These are phyloP conservation scores for Drosophila prosaltans DNA, from an alignment of 1,140 invertebrate species.

Conservation along the genomic window DNA sequence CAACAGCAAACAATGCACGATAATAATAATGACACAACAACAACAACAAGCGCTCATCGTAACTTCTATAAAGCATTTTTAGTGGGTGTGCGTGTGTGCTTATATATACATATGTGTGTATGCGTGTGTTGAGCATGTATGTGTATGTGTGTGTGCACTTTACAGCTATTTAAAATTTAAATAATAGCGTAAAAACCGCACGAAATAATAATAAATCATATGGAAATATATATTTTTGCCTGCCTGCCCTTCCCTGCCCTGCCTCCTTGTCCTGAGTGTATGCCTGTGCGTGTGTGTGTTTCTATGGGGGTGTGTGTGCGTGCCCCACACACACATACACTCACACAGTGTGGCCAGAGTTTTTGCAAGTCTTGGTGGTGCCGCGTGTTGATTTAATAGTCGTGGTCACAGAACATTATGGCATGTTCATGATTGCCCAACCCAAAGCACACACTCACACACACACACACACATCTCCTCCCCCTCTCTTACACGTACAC, in stretches of 20 bases:
- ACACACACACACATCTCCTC: constrained; percentile 16
- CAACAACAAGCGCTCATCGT: constrained; percentile 31
- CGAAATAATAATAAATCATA: constrained; percentile 81
- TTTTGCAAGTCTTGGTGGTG: constrained; percentile 46
- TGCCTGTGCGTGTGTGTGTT: constrained; percentile 23
- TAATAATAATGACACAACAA: constrained; percentile 73
- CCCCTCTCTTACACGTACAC: background rate
- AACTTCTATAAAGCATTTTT: constrained; percentile 61
- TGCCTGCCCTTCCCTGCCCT: constrained; percentile 3
- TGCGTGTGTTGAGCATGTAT: constrained; percentile 25
- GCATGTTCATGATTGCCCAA: constrained; percentile 77
- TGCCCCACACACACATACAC: constrained; percentile 12
- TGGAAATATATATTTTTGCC: constrained; percentile 64
- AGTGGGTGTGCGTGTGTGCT: constrained; percentile 42
- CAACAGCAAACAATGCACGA: constrained; percentile 66
- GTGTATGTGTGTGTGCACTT: constrained; percentile 50
- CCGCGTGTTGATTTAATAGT: constrained; percentile 79
- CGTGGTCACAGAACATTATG: constrained; percentile 76
- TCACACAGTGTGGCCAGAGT: constrained; percentile 46
- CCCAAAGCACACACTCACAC: constrained; percentile 49
- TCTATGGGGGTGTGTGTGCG: constrained; percentile 9
- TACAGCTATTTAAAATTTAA: constrained; percentile 81
- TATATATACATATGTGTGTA: constrained; percentile 3
- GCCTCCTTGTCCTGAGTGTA: no score
- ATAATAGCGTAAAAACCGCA: constrained; percentile 77